phyloP scores from a whole-genome alignment of 1,140 invertebrate species.

The Nomia melanderi region DNA sequence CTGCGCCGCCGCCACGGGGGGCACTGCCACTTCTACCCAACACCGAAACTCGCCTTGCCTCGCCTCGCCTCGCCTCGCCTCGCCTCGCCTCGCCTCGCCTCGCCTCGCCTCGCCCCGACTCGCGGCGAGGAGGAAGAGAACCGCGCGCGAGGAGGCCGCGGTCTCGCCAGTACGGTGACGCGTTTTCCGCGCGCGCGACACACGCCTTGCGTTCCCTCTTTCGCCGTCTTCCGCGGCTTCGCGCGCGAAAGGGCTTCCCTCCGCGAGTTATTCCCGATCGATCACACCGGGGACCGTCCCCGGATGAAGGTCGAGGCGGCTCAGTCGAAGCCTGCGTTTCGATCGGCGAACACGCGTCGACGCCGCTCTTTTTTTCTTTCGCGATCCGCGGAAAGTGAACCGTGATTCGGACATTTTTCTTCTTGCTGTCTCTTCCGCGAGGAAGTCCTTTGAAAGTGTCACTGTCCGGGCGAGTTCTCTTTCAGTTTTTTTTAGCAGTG shows the following conservation, averaged over 20 bases:
- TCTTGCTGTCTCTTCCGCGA: background rate
- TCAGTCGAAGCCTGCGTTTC: conserved; percentile 17
- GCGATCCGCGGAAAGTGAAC: background rate
- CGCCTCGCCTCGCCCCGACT: no score
- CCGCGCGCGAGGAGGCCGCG: conserved; percentile 1
- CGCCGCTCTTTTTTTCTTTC: no score
- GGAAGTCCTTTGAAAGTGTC: background rate
- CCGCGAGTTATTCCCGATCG: conserved; percentile 23
- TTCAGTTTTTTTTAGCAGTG: no score
- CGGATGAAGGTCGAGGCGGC: conserved; percentile 46
- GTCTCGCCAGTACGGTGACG: conserved; percentile 40
- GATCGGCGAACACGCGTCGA: background rate
- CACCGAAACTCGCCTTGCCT: no score
- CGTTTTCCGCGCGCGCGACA: conserved; percentile 58
- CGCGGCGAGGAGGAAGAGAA: conserved; percentile 45
- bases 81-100: no score
- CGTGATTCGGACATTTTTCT: background rate
- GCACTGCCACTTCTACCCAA: conserved; percentile 62
- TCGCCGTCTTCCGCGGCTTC: background rate
- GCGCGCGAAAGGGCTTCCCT: conserved; percentile 31
- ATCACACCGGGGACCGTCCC: background rate
- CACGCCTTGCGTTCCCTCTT: conserved; percentile 31
- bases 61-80: no score
- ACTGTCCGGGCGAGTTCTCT: background rate
- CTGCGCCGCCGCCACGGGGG: conserved; percentile 35